A percentile compares a stretch with the other conserved stretches of the same genome.
phyloP scores from a whole-genome alignment of 2,113 vertebrate genomes.

The Crotalus viridis region DNA sequence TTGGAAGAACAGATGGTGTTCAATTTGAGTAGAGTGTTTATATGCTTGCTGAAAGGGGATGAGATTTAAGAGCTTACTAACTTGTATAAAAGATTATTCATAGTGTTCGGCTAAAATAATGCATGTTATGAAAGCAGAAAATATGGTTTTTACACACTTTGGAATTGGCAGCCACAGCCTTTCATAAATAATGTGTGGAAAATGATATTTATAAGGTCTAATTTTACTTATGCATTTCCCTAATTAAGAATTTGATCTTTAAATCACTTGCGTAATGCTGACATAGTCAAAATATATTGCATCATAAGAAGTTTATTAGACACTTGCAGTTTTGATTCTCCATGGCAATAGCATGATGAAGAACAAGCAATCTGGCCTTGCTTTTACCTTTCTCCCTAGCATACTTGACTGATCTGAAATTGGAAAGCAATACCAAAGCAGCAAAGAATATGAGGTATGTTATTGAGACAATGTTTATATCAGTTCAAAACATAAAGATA shows the following conservation, averaged over 20 bases:
- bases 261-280: neutral
- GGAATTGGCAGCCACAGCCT: neutral
- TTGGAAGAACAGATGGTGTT: constrained; percentile 6
- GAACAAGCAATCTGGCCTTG: neutral
- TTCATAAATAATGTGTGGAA: neutral
- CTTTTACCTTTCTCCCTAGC: neutral
- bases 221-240: neutral
- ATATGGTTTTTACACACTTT: neutral
- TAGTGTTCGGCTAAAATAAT: constrained; percentile 16
- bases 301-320: neutral
- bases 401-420: neutral
- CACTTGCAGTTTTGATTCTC: neutral
- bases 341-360: neutral
- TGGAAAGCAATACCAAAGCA: neutral
- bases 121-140: neutral
- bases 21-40: constrained; percentile 8
- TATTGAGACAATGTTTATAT: neutral
- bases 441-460: neutral
- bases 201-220: neutral
- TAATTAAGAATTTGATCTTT: neutral
- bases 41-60: constrained; percentile 5
- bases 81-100: neutral
- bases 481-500: neutral
- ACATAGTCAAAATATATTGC: neutral
- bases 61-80: neutral